A percentile compares a stretch with the other conserved stretches of the same genome.
These are phyloP conservation scores for Brachypalpus laphriformis DNA, from an alignment of 2,888 invertebrate genomes.

Conservation along the genomic window DNA sequence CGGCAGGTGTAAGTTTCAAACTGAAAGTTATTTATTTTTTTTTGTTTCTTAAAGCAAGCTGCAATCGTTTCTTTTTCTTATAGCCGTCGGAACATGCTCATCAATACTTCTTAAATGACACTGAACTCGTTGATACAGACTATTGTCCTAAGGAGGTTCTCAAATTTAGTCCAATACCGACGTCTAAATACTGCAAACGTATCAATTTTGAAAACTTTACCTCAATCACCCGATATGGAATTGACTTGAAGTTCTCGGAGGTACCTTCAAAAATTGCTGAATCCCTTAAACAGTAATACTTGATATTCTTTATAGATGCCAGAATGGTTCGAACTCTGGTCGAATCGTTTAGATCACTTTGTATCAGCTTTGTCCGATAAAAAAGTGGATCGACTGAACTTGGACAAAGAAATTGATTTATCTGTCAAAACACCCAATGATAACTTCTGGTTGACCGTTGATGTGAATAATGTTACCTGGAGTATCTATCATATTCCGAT, in stretches of 20 bases:
- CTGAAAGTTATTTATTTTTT: no score
- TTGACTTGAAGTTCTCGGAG: conserved; percentile 80
- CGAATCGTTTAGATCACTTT: conserved; percentile 81
- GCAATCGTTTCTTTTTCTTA: not conserved
- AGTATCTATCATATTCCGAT: conserved; percentile 81
- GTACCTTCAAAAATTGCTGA: conserved; percentile 73
- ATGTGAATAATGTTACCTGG: conserved; percentile 81
- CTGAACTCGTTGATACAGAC: conserved; percentile 79
- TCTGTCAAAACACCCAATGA: conserved; percentile 80
- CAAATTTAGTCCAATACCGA: conserved; percentile 82
- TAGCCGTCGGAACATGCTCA: conserved; percentile 81
- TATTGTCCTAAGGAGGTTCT: conserved; percentile 82
- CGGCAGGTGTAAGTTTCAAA: conserved; percentile 80
- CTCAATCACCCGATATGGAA: conserved; percentile 81
- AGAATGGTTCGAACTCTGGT: conserved; percentile 81
- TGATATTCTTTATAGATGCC: conserved; percentile 78
- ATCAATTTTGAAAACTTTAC: conserved; percentile 82
- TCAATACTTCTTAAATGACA: conserved; percentile 79
- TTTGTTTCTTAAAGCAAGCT: no score
- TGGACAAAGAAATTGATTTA: conserved; percentile 80
- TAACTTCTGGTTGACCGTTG: conserved; percentile 80
- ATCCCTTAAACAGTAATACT: not conserved
- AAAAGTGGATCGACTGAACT: conserved; percentile 80
- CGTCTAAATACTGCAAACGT: conserved; percentile 81
- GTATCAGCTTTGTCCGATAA: conserved; percentile 80